Percentiles rank a stretch among this genome's conserved stretches.
These are phyloP conservation scores for Muntiacus reevesi DNA, from an alignment of 2,113 vertebrate genomes.

Conservation along the genomic window DNA sequence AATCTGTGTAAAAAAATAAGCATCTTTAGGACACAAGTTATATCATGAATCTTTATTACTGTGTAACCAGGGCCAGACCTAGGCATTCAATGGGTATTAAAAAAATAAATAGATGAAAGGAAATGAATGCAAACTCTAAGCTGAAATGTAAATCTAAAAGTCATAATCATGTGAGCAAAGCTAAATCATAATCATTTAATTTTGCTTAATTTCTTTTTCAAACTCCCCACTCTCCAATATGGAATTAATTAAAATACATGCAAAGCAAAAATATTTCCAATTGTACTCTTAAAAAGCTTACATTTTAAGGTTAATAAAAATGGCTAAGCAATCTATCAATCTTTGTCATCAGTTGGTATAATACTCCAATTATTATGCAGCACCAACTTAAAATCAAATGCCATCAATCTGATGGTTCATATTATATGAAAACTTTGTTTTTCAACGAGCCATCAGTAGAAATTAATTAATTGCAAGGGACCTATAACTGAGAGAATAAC, in stretches of 20 bases:
- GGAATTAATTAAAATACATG: neutral
- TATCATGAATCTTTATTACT: neutral
- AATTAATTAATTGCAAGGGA: neutral
- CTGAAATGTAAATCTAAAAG: neutral
- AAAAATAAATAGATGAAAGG: neutral
- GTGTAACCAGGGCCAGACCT: neutral
- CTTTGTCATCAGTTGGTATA: neutral
- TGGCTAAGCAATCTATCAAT: neutral
- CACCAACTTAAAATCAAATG: neutral
- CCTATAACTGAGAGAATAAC: neutral
- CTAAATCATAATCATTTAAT: neutral
- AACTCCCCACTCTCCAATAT: neutral
- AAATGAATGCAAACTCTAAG: neutral
- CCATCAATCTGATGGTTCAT: neutral
- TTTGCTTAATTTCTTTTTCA: neutral
- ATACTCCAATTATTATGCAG: neutral
- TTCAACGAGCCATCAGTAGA: neutral
- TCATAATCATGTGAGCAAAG: neutral
- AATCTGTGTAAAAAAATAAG: neutral
- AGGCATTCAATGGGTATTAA: neutral
- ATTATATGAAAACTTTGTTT: neutral
- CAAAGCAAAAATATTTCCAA: neutral
- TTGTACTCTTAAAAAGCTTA: neutral
- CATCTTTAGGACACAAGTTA: neutral
- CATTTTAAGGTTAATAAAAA: neutral